Conservation (phyloP, 2,113 vertebrate species). For the Indri indri region DNA sequence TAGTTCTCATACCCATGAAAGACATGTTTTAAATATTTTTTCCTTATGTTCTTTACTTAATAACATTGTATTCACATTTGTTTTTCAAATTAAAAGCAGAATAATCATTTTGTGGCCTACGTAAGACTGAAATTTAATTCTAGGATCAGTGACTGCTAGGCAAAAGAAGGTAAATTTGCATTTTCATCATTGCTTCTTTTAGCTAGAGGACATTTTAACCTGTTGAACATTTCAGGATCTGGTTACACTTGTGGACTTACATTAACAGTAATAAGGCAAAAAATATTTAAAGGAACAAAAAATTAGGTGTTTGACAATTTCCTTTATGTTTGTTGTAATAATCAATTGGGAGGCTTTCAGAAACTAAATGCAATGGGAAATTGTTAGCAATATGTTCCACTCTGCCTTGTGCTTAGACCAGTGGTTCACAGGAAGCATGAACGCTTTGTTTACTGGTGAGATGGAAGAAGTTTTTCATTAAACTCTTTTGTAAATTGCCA, state of each 20-base stretch:
- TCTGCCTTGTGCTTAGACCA: background rate
- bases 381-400: background rate
- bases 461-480: background rate
- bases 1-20: constrained; percentile 10
- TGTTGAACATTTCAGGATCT: background rate
- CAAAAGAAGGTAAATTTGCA: background rate
- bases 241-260: background rate
- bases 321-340: background rate
- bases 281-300: constrained; percentile 9
- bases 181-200: background rate
- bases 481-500: background rate
- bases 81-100: constrained; percentile 41
- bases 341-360: background rate
- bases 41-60: background rate
- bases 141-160: background rate
- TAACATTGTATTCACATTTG: background rate
- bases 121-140: background rate
- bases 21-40: constrained; percentile 4
- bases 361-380: background rate
- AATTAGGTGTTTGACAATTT: background rate
- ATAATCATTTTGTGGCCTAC: background rate
- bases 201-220: background rate
- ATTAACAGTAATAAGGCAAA: background rate
- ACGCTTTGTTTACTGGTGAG: background rate
- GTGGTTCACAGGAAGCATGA: background rate